A percentile compares a stretch with the other conserved stretches of the same genome.
phyloP scores from a whole-genome alignment of 2,797 vertebrate genomes.

The Dendrocincla fuliginosa region DNA sequence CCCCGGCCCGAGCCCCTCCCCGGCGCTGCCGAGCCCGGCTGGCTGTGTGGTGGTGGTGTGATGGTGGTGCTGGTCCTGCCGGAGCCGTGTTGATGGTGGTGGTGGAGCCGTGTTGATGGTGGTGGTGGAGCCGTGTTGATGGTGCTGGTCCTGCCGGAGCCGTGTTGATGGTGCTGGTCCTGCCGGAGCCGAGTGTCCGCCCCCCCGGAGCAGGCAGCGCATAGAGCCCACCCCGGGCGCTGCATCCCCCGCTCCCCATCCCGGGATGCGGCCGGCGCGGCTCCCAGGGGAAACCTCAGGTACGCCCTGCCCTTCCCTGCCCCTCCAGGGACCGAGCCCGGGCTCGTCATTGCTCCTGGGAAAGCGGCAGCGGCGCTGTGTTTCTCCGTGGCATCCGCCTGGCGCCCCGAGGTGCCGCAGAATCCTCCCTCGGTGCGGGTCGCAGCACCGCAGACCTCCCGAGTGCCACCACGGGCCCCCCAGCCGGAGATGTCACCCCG shows the following conservation, averaged over 20 bases:
- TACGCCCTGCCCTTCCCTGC: neutral
- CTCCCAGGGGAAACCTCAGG: neutral
- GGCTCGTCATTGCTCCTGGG: neutral
- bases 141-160: too few relatives aligned
- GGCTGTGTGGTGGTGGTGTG: too few relatives aligned
- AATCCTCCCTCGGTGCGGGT: neutral
- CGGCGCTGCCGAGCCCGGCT: too few relatives aligned
- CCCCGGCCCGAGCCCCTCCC: too few relatives aligned
- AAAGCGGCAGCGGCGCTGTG: neutral
- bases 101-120: fast-evolving
- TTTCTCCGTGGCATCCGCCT: neutral
- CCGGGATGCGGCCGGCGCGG: neutral
- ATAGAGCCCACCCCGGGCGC: neutral
- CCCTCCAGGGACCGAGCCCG: neutral
- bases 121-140: too few relatives aligned
- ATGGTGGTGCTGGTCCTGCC: too few relatives aligned
- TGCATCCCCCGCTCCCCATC: neutral
- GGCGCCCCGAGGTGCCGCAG: neutral
- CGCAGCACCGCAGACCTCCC: neutral
- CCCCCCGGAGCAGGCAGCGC: neutral
- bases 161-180: fast-evolving
- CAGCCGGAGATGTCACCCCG: neutral
- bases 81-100: neutral
- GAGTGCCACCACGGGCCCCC: neutral
- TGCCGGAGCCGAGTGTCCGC: neutral